Conservation (phyloP, 2,113 vertebrate genomes). For the Elephas maximus region DNA sequence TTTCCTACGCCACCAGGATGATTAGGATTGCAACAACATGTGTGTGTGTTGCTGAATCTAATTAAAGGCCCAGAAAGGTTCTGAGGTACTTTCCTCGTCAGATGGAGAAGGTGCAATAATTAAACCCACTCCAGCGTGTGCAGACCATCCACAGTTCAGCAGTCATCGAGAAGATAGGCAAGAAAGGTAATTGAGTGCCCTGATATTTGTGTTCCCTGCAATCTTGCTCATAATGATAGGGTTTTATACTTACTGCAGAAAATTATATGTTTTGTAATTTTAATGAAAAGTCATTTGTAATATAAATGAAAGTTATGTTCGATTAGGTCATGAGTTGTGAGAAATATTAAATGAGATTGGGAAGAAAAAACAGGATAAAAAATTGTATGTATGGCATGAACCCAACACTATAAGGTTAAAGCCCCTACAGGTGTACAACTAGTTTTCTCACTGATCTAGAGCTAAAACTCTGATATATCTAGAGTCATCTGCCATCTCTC, state of each 20-base stretch:
- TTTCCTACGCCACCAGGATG: not conserved
- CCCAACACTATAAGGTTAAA: not conserved
- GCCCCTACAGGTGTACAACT: not conserved
- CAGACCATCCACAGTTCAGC: not conserved
- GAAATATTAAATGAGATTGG: constrained; percentile 23
- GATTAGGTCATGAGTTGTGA: constrained; percentile 10
- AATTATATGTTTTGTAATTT: constrained; percentile 9
- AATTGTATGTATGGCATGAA: not conserved
- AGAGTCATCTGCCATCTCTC: not conserved
- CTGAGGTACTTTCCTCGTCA: not conserved
- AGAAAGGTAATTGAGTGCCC: not conserved
- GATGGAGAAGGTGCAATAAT: not conserved
- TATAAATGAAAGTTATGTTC: constrained; percentile 43
- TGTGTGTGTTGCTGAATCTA: not conserved
- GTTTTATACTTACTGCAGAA: constrained; percentile 17
- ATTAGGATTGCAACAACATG: not conserved
- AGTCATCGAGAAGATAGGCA: not conserved
- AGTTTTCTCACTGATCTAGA: not conserved
- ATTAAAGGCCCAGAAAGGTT: constrained; percentile 4
- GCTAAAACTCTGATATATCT: not conserved
- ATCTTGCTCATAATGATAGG: not conserved
- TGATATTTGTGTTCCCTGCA: constrained; percentile 3
- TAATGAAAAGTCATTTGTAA: constrained; percentile 59
- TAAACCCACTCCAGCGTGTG: not conserved
- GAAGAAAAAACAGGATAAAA: not conserved